Base-by-base conservation (phyloP, 2,797 vertebrate species). In the Micropoecilia bifurca region DNA sequence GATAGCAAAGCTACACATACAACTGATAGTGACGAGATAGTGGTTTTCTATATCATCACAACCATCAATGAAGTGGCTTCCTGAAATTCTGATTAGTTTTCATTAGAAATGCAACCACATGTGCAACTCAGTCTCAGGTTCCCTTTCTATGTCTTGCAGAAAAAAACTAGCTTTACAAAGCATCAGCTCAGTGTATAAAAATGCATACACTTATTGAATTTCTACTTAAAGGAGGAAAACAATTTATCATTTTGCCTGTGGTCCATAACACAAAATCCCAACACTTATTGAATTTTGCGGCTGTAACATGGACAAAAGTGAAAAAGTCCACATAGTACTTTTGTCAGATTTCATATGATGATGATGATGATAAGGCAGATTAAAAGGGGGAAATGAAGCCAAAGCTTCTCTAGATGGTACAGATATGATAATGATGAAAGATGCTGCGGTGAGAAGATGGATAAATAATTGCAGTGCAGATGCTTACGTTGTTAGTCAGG, bases 21-120 rank as follows among this genome's bases (percentile, higher is more conserved):
- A 83, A 78, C 71, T 59, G 76, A 79, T 85, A 33, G 36, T 12
- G 43, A 72, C 25, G 47, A 13, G n/a, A 45, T 3, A 18, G 80
- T 13, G 81, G 83, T 83, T 92, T 88, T 82, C 25, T 47, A 9
- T 71, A 86, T 61, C 25, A 73, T 66, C 39, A 50, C 80, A 86
- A 75, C 39, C 85, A 7, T 30, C 80, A 80, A 53, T 63, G 12
- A 84, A 63, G 66, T 45, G 0, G 74, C 69, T 87, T 91, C 77
- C 75, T 80, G 10, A n/a, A 28, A 75, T 73, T 47, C 69, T 63
- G 3, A 30, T 36, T 28, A 3, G 46, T 55, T 0, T 20, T 16
- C 33, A 59, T 55, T 30, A 77, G 8, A 75, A 73, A 78, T 59
- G 2, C 8, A 80, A 16, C 43, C 48, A 30, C 0, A 13, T 36